Evolutionary conservation across 2,797 vertebrate species (phyloP).

Genomic region (Falco concolor): DNA sequence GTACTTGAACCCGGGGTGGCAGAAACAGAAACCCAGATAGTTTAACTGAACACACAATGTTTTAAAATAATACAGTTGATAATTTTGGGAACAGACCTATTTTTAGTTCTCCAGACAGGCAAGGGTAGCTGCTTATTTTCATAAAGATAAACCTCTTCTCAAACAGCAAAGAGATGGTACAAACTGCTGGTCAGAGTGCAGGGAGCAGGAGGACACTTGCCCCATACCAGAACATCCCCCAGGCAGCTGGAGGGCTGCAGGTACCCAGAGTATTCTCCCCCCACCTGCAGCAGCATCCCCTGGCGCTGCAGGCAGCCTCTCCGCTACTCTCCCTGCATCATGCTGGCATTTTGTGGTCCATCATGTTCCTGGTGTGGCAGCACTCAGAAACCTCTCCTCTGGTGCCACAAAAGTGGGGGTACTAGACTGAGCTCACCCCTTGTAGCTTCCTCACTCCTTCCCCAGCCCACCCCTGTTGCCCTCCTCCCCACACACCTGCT

Average conservation of each 20-base stretch:
- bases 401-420: background rate
- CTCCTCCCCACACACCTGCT: background rate
- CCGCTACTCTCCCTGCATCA: background rate
- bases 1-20: background rate
- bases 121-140: background rate
- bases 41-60: background rate
- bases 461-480: background rate
- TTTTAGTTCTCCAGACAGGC: background rate
- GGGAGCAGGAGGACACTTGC: background rate
- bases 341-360: background rate
- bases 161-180: background rate
- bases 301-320: background rate
- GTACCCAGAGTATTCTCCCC: background rate
- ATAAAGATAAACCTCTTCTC: background rate
- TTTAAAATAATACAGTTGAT: background rate
- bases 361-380: background rate
- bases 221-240: background rate
- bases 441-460: background rate
- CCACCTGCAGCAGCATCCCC: background rate
- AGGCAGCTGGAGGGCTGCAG: background rate
- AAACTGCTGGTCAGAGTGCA: background rate
- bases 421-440: background rate
- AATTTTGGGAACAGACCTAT: background rate
- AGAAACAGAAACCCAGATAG: conserved; percentile 11
- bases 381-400: background rate